Evolutionary conservation across 1,140 invertebrate genomes (phyloP), one percentile per base, ranked within the genome.

Genomic region (Ostrea denselamellosa): DNA sequence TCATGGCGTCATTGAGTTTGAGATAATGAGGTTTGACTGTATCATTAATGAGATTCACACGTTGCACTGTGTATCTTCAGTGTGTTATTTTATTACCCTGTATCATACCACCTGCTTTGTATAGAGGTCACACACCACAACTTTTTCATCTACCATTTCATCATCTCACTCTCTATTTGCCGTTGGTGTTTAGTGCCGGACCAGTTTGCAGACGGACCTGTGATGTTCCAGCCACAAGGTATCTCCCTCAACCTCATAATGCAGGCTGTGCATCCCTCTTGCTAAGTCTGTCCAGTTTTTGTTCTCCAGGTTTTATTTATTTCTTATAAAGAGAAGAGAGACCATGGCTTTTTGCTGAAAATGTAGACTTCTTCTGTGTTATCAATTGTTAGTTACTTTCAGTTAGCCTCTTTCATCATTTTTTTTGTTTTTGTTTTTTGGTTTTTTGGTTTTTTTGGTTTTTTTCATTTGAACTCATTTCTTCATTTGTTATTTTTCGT

Each of bases 111-210:
- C 34, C 34, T 44, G 34, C 34, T 44, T 44, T 44, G 5, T 44
- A 44, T 44, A 44, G 34, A 44, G 34, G 34, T 44, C 2, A 44
- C 34, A 44, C 34, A 44, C 28, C 14, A 2, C 44, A 52, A 34
- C 7, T 54, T 52, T n/a, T 51, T 83, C 52, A n/a, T 83, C 81
- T 25, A 44, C 62, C 77, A 51, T 83, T 71, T 58, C 83, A 83
- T 86, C 83, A 44, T 77, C 54, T 71, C 71, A 44, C 28, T 58
- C 71, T 56, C 85, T 83, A 54, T 77, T 77, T 71, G 34, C 68
- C 71, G 71, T 81, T 44, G 34, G 4, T 71, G 7, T 87, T 85
- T 68, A 92, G 92, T 93, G 90, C 92, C 92, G 91, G 92, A 92
- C 65, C 86, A 90, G 82, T 91, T 91, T 90, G 90, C 90, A 0